Conservation (phyloP, 2,797 vertebrate species). For the Platalea minor region DNA sequence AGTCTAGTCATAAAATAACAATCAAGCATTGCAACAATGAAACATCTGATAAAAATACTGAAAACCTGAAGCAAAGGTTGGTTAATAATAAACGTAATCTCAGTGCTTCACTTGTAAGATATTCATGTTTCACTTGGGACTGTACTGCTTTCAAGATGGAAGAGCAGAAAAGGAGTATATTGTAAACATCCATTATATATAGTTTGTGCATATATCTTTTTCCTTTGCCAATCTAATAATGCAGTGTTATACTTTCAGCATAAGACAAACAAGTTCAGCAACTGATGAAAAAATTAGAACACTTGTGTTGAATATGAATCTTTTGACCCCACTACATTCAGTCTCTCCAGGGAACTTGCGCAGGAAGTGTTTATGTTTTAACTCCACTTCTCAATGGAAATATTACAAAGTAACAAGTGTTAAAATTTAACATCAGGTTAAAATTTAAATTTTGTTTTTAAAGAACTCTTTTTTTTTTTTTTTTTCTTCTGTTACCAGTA, state of each 20-base stretch:
- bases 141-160: not conserved
- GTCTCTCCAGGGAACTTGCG: not conserved
- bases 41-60: not conserved
- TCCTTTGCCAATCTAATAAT: not conserved
- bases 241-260: not conserved
- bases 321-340: fast-evolving
- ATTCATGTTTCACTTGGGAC: not conserved
- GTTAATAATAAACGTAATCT: conserved; percentile 28
- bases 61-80: not conserved
- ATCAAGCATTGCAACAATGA: not conserved
- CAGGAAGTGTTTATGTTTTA: not conserved
- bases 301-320: not conserved
- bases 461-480: fast-evolving
- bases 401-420: not conserved
- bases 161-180: not conserved
- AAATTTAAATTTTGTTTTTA: not conserved
- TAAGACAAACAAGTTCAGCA: not conserved
- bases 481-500: not conserved
- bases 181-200: conserved; percentile 14
- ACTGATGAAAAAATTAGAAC: not conserved
- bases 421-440: not conserved
- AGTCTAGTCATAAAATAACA: not conserved
- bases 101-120: not conserved
- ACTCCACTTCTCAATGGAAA: not conserved
- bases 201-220: not conserved